Percentiles rank a stretch among this genome's conserved stretches.
phyloP scores from a whole-genome alignment of 2,888 invertebrate species.

The Seira sanloemensis region DNA sequence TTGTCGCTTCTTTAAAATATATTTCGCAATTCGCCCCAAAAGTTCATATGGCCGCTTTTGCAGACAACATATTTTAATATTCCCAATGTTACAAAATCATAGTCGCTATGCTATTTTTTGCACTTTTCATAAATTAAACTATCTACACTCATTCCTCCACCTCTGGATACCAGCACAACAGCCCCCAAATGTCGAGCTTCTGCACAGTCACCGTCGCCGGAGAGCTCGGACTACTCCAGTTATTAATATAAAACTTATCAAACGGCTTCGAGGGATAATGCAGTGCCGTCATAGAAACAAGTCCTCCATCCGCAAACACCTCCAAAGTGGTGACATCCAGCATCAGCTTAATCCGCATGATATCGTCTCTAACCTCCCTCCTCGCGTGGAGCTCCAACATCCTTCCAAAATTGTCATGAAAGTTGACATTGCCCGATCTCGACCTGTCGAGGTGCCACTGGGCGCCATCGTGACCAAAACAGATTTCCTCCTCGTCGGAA shows the following conservation, averaged over 20 bases:
- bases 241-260: constrained; percentile 23
- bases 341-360: constrained; percentile 55
- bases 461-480: constrained; percentile 22
- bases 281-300: constrained; percentile 63
- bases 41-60: no score
- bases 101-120: no score
- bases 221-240: constrained; percentile 13
- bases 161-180: constrained; percentile 38
- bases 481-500: constrained; percentile 21
- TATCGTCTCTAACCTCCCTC: neutral
- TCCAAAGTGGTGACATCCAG: constrained; percentile 67
- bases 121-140: no score
- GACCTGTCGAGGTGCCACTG: constrained; percentile 56
- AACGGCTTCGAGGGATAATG: constrained; percentile 64
- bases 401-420: constrained; percentile 18
- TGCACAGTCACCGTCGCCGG: neutral
- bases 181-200: constrained; percentile 35
- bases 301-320: constrained; percentile 68
- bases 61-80: no score
- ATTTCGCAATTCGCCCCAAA: no score
- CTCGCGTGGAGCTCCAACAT: neutral
- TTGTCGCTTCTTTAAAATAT: no score
- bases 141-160: no score
- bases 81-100: no score
- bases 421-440: constrained; percentile 37